Conservation (phyloP, 2,888 invertebrate genomes). For the Therioaphis trifolii region DNA sequence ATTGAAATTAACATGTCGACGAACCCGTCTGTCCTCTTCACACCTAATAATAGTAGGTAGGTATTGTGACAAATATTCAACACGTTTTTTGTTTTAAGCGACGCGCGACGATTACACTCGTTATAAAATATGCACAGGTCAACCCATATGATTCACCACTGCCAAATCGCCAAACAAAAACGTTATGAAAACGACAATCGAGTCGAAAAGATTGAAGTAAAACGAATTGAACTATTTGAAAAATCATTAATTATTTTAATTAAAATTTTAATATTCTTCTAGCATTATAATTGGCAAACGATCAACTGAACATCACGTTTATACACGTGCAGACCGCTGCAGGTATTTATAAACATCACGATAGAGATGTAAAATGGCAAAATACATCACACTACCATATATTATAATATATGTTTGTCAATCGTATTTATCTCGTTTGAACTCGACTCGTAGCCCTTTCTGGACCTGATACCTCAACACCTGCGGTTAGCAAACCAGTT, state of each 20-base stretch:
- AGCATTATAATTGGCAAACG: no score
- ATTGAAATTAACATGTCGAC: background rate
- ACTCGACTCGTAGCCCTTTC: no score
- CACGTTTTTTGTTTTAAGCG: background rate
- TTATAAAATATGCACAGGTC: background rate
- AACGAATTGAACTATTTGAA: no score
- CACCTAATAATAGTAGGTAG: background rate
- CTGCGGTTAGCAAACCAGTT: conserved; percentile 1
- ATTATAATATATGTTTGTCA: no score
- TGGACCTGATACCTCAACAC: background rate
- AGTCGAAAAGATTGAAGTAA: no score
- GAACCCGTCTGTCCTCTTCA: background rate
- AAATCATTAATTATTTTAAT: no score
- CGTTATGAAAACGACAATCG: no score
- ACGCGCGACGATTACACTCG: background rate
- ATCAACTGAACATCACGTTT: no score
- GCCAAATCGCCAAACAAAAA: background rate
- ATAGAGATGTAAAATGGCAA: no score
- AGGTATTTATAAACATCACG: no score
- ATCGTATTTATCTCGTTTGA: background rate
- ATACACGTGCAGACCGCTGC: no score
- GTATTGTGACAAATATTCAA: background rate
- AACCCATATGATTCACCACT: background rate
- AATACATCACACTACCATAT: background rate
- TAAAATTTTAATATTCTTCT: no score